Percentiles rank a stretch among this genome's conserved stretches.
Conservation (phyloP, 2,797 vertebrate genomes). For the Ataeniobius toweri region DNA sequence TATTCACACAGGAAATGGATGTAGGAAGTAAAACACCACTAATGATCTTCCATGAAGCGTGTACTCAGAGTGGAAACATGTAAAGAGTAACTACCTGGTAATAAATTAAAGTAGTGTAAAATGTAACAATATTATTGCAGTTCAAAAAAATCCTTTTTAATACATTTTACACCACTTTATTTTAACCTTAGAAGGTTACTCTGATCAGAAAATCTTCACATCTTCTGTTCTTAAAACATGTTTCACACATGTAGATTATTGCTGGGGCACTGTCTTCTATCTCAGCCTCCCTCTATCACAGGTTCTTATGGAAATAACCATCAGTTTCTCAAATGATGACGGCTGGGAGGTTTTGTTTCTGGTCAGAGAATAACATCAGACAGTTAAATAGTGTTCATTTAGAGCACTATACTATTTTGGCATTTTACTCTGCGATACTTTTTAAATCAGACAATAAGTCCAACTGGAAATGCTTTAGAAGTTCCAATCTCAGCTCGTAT, state of each 20-base stretch:
- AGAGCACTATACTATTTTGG: neutral
- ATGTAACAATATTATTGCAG: no score
- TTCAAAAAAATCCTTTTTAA: no score
- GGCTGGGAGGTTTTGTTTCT: neutral
- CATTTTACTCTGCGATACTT: neutral
- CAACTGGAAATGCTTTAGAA: neutral
- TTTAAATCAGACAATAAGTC: neutral
- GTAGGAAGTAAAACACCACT: neutral
- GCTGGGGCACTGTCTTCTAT: neutral
- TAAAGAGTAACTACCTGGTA: no score
- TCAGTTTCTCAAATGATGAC: neutral
- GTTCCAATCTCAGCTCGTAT: neutral
- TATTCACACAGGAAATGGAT: neutral
- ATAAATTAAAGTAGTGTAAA: no score
- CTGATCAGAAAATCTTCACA: neutral
- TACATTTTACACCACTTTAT: no score
- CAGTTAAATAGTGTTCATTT: neutral
- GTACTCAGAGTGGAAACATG: no score
- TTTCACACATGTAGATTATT: neutral
- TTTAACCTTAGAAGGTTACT: neutral
- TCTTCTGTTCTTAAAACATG: neutral
- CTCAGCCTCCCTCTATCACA: no score
- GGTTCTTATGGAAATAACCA: neutral
- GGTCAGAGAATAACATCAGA: neutral
- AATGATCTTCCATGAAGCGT: no score